Base-by-base conservation (phyloP, 1,140 invertebrate genomes). In the Papilio polyxenes region DNA sequence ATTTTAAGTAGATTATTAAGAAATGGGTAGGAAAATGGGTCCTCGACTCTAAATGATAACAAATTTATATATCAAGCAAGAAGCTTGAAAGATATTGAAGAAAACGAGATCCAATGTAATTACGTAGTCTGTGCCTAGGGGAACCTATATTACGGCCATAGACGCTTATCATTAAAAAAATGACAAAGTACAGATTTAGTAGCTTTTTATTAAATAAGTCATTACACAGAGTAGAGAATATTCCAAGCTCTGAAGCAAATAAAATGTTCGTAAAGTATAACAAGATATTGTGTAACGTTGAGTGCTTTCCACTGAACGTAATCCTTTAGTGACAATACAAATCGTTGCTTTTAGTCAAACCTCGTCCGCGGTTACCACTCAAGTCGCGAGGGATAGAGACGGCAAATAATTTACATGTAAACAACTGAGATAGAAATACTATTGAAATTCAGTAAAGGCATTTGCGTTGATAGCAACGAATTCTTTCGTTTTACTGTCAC, bases 261-360 rank as follows among this genome's bases (percentile, higher is more conserved):
- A 72, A 72, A 72, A 37, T 72, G 23, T 37, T 7, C 6, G 11
- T 37, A 40, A 72, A 72, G 40, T 72, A 72, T 72, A 72, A 72
- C 31, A 72, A 31, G 65, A 72, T 37, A 15, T 69, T 69, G 65
- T 72, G 7, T 13, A 6, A 6, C 7, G 40, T 31, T 72, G 65
- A 48, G 74, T 49, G 74, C 40, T 75, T 75, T 44, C n/a, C 17
- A 49, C 75, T 31, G 23, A 20, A 77, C 75, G 75, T 77, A 77
- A 77, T 77, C 75, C 75, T 84, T 76, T 82, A 74, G 82, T 81
- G 80, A 85, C 83, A 83, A 84, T 86, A 87, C 83, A 87, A 87
- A 87, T 87, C 83, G 81, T 72, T 84, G 86, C 86, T 87, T 86
- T 87, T 87, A 87, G 84, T 83, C 84, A 85, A 86, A 87, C 85